Percentiles rank a stretch among this genome's conserved stretches.
Conservation (phyloP, 2,797 vertebrate genomes). For the Glossophaga mutica region DNA sequence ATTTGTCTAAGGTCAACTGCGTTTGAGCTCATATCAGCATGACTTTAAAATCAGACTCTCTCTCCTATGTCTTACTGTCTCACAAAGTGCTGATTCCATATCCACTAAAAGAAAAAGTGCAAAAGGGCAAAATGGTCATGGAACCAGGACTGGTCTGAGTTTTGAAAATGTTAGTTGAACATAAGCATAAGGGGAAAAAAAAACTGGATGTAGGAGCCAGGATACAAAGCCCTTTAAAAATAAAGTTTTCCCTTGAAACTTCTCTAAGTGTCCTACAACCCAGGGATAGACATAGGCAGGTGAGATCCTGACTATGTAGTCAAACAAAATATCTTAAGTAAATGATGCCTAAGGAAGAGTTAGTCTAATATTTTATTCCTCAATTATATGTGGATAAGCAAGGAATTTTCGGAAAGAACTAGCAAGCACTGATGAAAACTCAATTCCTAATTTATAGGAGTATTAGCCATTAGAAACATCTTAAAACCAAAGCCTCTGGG, state of each 20-base stretch:
- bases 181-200: background rate
- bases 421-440: background rate
- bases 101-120: background rate
- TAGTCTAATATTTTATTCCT: background rate
- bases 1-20: background rate
- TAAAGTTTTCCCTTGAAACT: background rate
- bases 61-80: background rate
- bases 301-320: background rate
- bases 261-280: background rate
- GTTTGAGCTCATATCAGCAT: background rate
- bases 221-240: background rate
- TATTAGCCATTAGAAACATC: background rate
- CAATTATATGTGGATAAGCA: background rate
- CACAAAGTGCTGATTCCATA: background rate
- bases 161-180: background rate
- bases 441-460: background rate
- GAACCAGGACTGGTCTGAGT: background rate
- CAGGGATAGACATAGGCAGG: background rate
- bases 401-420: background rate
- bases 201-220: background rate
- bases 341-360: background rate
- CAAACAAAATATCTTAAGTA: background rate
- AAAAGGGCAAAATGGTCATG: background rate
- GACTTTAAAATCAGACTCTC: background rate
- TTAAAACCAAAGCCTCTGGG: background rate